Conservation (phyloP, 1,140 invertebrate species). For the Cyclina sinensis region DNA sequence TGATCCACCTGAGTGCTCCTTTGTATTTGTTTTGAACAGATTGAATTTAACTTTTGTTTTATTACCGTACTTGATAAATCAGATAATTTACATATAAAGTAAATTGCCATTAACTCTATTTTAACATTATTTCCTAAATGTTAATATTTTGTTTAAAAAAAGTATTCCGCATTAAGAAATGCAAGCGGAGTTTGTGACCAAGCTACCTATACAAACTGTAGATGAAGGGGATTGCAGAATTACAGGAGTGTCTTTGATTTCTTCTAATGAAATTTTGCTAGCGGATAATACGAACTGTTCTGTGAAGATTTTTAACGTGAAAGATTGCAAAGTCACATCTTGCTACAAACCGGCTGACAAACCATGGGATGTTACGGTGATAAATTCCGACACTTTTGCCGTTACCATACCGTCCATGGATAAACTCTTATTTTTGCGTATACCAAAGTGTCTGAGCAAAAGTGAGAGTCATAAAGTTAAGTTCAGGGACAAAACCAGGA, state of each 20-base stretch:
- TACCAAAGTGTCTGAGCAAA: background rate
- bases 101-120: no score
- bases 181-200: background rate
- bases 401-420: background rate
- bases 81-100: no score
- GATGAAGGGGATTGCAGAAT: background rate
- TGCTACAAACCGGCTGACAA: background rate
- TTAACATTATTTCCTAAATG: no score
- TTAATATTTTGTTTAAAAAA: no score
- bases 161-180: no score
- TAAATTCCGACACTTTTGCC: background rate
- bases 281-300: background rate
- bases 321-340: background rate
- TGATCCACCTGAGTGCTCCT: no score
- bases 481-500: no score
- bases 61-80: no score
- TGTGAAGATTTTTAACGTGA: background rate
- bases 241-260: background rate
- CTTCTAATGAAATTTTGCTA: background rate
- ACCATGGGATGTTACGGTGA: background rate
- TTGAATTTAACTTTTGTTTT: no score
- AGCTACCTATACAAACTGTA: background rate
- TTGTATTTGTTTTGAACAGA: no score
- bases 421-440: background rate
- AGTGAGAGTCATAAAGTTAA: background rate